phyloP scores from a whole-genome alignment of 2,888 invertebrate genomes.

The Alsophila aescularia region DNA sequence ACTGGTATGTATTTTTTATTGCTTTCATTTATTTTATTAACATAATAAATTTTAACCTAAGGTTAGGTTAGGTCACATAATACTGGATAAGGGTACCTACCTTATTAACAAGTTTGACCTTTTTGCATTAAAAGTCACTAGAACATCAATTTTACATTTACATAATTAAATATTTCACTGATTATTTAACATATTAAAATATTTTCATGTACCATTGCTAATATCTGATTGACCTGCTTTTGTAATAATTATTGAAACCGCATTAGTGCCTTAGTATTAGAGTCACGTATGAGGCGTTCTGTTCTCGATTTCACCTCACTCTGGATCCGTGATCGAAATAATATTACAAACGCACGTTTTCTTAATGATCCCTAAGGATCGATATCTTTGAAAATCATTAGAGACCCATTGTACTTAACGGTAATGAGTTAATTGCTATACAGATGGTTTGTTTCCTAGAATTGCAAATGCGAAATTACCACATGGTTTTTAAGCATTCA shows the following conservation, averaged over 20 bases:
- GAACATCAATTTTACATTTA: not conserved
- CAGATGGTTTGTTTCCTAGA: constrained; percentile 18
- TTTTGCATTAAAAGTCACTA: not conserved
- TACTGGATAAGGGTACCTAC: no score
- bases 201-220: constrained; percentile 5
- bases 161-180: not conserved
- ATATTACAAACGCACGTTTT: constrained; percentile 29
- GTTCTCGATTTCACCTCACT: constrained; percentile 43
- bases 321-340: constrained; percentile 36
- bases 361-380: constrained; percentile 22
- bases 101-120: not conserved
- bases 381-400: constrained; percentile 16
- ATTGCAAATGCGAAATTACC: constrained; percentile 26
- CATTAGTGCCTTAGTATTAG: constrained; percentile 32
- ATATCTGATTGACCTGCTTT: constrained; percentile 36
- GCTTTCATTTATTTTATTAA: not conserved
- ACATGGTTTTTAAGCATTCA: constrained; percentile 15
- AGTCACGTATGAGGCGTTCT: constrained; percentile 37
- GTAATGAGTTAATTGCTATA: constrained; percentile 17
- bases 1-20: constrained; percentile 63
- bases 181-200: not conserved
- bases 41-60: not conserved
- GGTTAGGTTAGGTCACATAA: no score
- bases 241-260: constrained; percentile 31
- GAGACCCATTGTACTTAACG: constrained; percentile 26